Conservation (phyloP, 2,888 invertebrate species). For the Protodeltote pygarga region DNA sequence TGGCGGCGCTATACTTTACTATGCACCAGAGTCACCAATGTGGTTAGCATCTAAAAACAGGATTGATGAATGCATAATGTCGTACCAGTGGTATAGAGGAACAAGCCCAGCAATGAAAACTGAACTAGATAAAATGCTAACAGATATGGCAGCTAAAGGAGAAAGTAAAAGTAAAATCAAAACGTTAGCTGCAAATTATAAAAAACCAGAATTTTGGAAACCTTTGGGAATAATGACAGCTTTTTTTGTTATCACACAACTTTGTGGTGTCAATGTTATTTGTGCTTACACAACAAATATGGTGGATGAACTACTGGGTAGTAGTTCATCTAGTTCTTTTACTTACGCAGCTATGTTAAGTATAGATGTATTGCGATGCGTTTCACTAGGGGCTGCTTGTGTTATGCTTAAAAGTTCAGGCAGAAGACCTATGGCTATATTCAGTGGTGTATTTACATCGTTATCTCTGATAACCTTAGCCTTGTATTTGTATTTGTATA, state of each 20-base stretch:
- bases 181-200: slow-evolving; percentile 73
- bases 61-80: slow-evolving; percentile 85
- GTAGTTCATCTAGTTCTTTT: slow-evolving; percentile 72
- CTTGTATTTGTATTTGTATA: slow-evolving; percentile 74
- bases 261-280: slow-evolving; percentile 90
- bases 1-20: slow-evolving; percentile 83
- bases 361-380: slow-evolving; percentile 88
- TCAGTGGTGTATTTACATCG: slow-evolving; percentile 88
- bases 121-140: slow-evolving; percentile 83
- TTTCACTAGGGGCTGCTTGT: slow-evolving; percentile 88
- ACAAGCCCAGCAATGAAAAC: slow-evolving; percentile 73
- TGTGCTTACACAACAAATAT: slow-evolving; percentile 90
- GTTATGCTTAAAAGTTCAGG: slow-evolving; percentile 87
- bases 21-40: slow-evolving; percentile 90
- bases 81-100: slow-evolving; percentile 89
- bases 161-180: slow-evolving; percentile 68
- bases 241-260: slow-evolving; percentile 89
- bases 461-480: slow-evolving; percentile 86
- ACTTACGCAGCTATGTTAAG: slow-evolving; percentile 89
- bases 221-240: slow-evolving; percentile 88
- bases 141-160: slow-evolving; percentile 67
- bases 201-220: slow-evolving; percentile 87
- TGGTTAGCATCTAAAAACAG: slow-evolving; percentile 89
- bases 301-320: slow-evolving; percentile 87
- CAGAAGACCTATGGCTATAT: slow-evolving; percentile 88